Evolutionary conservation across 2,113 vertebrate species (phyloP), one percentile per base, ranked within the genome.

Genomic region (Nycticorax nycticorax): DNA sequence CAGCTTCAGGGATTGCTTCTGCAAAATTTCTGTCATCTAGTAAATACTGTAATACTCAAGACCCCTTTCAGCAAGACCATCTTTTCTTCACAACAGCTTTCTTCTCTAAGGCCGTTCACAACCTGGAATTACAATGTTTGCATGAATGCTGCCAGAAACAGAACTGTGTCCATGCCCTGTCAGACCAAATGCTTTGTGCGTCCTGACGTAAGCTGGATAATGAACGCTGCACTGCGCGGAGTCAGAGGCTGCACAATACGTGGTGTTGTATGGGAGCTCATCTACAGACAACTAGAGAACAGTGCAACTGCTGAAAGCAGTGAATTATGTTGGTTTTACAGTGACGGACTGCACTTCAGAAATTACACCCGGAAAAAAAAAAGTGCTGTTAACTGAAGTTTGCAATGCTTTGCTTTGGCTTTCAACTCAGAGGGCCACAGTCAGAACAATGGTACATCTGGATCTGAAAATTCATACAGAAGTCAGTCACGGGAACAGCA

Each of bases 141-240:
- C 8, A 27, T 21, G 33, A 48, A 35, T 26, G 33, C 24, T 82
- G 41, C 57, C 45, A 41, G 60, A 43, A 66, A 28, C 35, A 93
- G 48, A 75, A 80, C 3, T 9, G 7, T 3, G 3, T 62, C 37
- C 53, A 10, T 1, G 6, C 39, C n/a, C 53, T n/a, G 41, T 57
- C 77, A 68, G 24, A 69, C 27, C 32, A 53, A 63, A 17, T 6
- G 30, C 18, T 82, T 23, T 47, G 41, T 26, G 8, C 13, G 41
- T 27, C 3, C 12, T 62, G 48, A 78, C 7, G 11, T 14, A 37
- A 74, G 50, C 30, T 64, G 67, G 52, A n/a, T 41, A 57, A 92
- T 3, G 9, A 72, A 39, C 7, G 10, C 27, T 0, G 2, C 66
- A 43, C 17, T 19, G 5, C 3, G 2, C 10, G 3, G 41, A 48